Conservation (phyloP, 2,888 invertebrate genomes). For the Cephonodes hylas region DNA sequence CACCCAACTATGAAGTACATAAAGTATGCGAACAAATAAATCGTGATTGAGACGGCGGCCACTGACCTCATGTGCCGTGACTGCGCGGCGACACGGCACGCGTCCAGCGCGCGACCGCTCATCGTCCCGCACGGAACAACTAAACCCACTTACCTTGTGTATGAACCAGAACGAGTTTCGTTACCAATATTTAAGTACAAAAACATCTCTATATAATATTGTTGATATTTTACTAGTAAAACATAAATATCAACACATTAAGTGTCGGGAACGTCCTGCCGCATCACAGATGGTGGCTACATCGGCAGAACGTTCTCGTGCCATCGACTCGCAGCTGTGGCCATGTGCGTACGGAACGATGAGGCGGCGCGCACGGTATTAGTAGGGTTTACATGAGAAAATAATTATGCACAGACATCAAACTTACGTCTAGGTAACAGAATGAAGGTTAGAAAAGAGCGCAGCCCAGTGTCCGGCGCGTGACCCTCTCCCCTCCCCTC, state of each 20-base stretch:
- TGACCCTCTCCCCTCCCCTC: neutral
- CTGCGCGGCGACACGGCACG: neutral
- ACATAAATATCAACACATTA: neutral
- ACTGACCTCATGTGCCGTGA: neutral
- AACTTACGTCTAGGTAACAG: constrained; percentile 46
- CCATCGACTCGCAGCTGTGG: neutral
- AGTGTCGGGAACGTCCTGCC: neutral
- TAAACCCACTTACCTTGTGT: neutral
- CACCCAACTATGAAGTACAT: constrained; percentile 43
- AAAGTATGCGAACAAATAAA: constrained; percentile 34
- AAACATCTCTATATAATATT: neutral
- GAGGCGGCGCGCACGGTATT: constrained; percentile 24
- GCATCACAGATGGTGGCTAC: neutral
- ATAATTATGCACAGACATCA: constrained; percentile 50
- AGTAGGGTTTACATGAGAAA: constrained; percentile 59
- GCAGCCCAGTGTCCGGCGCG: neutral
- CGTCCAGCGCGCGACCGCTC: neutral
- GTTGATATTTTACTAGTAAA: neutral
- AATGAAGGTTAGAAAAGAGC: constrained; percentile 11
- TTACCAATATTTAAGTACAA: neutral
- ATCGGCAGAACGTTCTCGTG: neutral
- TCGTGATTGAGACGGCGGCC: constrained; percentile 20
- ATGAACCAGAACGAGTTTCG: neutral
- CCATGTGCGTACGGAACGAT: neutral
- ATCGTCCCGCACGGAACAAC: neutral